Conservation (phyloP, 2,113 vertebrate species). For the Glaucomys volans region DNA sequence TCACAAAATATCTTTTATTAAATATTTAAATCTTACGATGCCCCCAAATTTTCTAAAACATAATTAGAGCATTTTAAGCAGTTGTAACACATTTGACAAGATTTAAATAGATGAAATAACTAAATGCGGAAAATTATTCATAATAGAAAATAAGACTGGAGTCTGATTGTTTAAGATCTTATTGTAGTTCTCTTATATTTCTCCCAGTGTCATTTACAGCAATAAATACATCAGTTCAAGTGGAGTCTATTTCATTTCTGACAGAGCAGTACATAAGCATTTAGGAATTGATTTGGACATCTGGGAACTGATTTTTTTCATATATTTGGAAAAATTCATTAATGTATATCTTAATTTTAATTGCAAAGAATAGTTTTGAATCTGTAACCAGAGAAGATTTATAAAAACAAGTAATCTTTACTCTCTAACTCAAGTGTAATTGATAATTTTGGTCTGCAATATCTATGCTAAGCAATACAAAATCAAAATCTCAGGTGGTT, state of each 20-base stretch:
- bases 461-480: background rate
- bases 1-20: constrained; percentile 43
- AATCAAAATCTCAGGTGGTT: background rate
- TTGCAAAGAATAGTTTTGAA: background rate
- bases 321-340: background rate
- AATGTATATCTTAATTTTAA: background rate
- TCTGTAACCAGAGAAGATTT: background rate
- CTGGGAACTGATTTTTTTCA: background rate
- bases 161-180: background rate
- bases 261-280: background rate
- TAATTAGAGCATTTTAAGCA: constrained; percentile 22
- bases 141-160: background rate
- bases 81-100: constrained; percentile 17
- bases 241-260: background rate
- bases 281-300: background rate
- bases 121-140: constrained; percentile 21
- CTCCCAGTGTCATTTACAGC: background rate
- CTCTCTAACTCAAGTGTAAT: constrained; percentile 22
- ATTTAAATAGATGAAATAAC: constrained; percentile 19
- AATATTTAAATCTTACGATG: constrained; percentile 46
- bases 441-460: background rate
- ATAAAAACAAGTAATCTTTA: background rate
- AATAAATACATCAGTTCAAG: background rate
- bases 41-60: background rate
- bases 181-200: background rate